Conservation (phyloP, 2,113 vertebrate species). For the Ranitomeya imitator region DNA sequence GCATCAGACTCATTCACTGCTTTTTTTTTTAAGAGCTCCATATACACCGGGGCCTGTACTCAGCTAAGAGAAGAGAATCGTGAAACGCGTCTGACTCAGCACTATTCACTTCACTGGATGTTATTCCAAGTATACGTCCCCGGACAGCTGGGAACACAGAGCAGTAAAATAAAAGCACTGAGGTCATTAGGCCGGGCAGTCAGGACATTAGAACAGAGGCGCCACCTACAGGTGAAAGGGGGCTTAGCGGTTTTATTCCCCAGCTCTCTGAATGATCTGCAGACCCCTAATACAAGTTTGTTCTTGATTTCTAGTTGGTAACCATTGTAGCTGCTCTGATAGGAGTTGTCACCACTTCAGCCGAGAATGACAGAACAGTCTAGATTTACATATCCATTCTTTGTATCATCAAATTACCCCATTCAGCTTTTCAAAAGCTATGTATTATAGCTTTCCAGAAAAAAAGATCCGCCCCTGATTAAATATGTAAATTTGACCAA, state of each 20-base stretch:
- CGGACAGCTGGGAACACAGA: background rate
- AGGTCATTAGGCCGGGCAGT: no score
- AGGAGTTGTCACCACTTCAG: no score
- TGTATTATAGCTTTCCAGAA: no score
- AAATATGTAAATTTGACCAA: background rate
- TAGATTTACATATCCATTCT: no score
- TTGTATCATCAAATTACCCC: no score
- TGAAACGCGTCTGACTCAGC: background rate
- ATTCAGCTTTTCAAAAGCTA: no score
- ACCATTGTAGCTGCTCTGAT: no score
- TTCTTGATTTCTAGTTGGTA: no score
- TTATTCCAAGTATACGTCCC: slow-evolving; percentile 9
- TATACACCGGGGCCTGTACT: slow-evolving; percentile 3
- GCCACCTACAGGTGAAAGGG: background rate
- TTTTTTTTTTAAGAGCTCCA: slow-evolving; percentile 14
- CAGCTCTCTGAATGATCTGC: no score
- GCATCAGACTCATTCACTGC: slow-evolving; percentile 33
- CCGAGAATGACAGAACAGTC: no score
- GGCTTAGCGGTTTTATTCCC: background rate
- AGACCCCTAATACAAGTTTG: no score
- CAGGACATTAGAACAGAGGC: background rate
- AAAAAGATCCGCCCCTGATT: background rate
- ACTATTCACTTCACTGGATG: background rate
- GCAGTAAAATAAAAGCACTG: background rate
- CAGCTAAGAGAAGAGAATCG: background rate